Base-by-base conservation (phyloP, 1,140 invertebrate genomes). In the Brachionus manjavacas region DNA sequence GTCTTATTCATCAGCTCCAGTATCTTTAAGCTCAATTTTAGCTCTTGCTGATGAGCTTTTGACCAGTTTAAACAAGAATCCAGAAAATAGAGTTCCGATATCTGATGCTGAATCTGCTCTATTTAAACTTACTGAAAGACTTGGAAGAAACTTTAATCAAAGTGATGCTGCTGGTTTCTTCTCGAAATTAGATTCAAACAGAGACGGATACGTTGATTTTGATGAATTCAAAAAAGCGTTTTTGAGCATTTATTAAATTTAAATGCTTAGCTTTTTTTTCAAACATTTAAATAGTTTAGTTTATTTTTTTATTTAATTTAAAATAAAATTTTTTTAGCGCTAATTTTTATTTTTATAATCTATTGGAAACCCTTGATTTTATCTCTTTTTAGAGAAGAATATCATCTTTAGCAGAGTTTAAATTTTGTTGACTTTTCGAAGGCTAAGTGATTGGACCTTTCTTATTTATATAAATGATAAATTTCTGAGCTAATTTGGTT, bases 61-160 rank as follows among this genome's bases (percentile, higher is more conserved):
- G 31, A 76, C 16, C 35, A 43, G 43, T 35, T 31, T 76, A 35
- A 41, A 76, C 72, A 76, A 76, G 23, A 66, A 66, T 66, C 14
- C 60, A 25, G 60, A 66, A 66, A 66, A 66, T 66, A 66, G 25
- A 66, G 12, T 66, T 2, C 16, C 60, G 25, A 23, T 66, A 8
- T 14, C 7, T 3, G 72, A 76, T 2, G 72, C 72, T 4, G 72
- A 76, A 76, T 31, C 23, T 16, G 35, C 43, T 14, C 11, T 76
- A 16, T 12, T 31, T 31, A 41, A 49, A 28, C 14, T 76, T 8
- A 76, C 7, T 35, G 31, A 49, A 2, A n/a, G 72, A 76, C 31
- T 76, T 25, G 72, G 72, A 23, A 76, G 72, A 76, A 76, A 49
- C 72, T 76, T 11, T 39, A 35, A n/a, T 49, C 35, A 76, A 49